Conservation (phyloP, 1,140 invertebrate species). For the Heliconius congener region DNA sequence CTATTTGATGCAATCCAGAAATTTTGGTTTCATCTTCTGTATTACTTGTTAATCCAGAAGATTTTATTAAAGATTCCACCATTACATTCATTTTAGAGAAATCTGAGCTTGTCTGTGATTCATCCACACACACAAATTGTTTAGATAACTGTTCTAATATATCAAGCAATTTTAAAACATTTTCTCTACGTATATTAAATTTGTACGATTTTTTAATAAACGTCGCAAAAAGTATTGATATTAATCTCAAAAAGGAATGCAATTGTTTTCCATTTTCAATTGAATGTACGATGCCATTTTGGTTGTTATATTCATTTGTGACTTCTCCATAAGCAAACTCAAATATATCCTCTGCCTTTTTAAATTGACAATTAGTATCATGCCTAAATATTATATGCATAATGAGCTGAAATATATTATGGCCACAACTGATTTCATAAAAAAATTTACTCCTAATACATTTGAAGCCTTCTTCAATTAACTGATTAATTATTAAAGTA, state of each 20-base stretch:
- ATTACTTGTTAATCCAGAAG: conserved; percentile 54
- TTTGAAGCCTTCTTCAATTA: conserved; percentile 52
- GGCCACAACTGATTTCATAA: conserved; percentile 65
- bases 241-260: conserved; percentile 63
- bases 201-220: conserved; percentile 48
- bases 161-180: conserved; percentile 52
- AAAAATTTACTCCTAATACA: conserved; percentile 66
- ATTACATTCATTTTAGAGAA: conserved; percentile 83
- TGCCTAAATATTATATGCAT: conserved; percentile 50
- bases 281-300: conserved; percentile 60
- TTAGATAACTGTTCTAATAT: conserved; percentile 56
- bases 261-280: conserved; percentile 69
- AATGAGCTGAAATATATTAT: conserved; percentile 64
- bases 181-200: conserved; percentile 44
- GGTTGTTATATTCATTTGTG: conserved; percentile 45
- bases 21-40: conserved; percentile 68
- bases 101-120: conserved; percentile 69
- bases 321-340: conserved; percentile 57
- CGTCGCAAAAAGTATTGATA: conserved; percentile 55
- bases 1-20: conserved; percentile 85
- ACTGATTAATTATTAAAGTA: conserved; percentile 37
- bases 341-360: conserved; percentile 60
- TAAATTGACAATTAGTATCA: conserved; percentile 44
- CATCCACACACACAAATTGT: conserved; percentile 63
- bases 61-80: conserved; percentile 72